Percentiles rank a stretch among this genome's conserved stretches.
These are phyloP conservation scores for Pseudopodoces humilis DNA, from an alignment of 2,113 vertebrate genomes.

Conservation along the genomic window DNA sequence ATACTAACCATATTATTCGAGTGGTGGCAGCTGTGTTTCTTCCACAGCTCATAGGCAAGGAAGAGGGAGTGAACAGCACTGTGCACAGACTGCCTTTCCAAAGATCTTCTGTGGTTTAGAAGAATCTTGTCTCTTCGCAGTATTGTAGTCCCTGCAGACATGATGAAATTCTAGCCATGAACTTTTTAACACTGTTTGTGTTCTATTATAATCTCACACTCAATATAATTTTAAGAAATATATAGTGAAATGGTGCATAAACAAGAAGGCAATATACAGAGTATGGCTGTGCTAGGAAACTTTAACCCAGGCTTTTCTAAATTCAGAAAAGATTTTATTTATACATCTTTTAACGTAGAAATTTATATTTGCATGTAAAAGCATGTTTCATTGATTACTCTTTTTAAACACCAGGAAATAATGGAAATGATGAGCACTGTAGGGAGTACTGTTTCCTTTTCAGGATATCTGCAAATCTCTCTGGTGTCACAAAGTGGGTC, in stretches of 20 bases:
- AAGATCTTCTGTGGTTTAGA: not conserved
- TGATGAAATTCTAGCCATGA: not conserved
- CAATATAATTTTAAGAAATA: not conserved
- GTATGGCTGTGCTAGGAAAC: not conserved
- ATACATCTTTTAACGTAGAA: not conserved
- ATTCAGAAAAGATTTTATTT: not conserved
- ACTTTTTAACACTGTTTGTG: not conserved
- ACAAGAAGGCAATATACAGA: not conserved
- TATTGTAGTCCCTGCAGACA: not conserved
- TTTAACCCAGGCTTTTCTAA: not conserved
- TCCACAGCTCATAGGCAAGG: not conserved
- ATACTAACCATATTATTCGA: not conserved
- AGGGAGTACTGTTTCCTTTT: not conserved
- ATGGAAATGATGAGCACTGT: not conserved
- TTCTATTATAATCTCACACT: not conserved
- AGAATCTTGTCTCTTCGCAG: not conserved
- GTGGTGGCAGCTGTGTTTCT: conserved; percentile 32
- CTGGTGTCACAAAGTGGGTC: conserved; percentile 93
- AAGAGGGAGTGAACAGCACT: not conserved
- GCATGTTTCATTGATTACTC: not conserved
- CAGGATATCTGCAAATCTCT: conserved; percentile 98
- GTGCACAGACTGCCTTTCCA: not conserved
- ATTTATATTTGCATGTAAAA: not conserved
- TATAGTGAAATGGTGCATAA: not conserved
- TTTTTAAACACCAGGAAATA: not conserved